Base-by-base conservation (phyloP, 2,797 vertebrate genomes). In the Carduelis carduelis region DNA sequence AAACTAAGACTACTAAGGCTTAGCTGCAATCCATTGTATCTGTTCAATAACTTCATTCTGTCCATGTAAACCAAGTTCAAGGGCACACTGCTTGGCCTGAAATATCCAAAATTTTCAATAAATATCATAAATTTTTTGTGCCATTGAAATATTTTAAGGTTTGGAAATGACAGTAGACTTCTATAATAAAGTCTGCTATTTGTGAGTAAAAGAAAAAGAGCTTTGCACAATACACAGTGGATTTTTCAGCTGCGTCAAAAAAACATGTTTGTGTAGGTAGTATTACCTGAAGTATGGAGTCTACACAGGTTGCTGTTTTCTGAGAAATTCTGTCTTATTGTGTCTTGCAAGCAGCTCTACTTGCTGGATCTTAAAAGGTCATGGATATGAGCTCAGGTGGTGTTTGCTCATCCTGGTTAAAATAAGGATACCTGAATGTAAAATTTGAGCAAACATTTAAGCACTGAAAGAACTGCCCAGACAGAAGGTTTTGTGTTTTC, bases 371-470 rank as follows among this genome's bases (percentile, higher is more conserved):
- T 0, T 0, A 30, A 63, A 78, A 30, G 9, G 13, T 68, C 0
- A 0, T 53, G n/a, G 23, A 6, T n/a, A 15, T 47, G 46, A 71
- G 13, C 21, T 68, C 0, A 0, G 46, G 57, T 6, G 7, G 0
- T 65, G 3, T 81, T 83, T 78, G 12, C 32, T 90, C 8, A 37
- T 80, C 9, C 4, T 65, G 43, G 14, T 72, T 76, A n/a, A 69
- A 80, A 61, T 2, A 66, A 16, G 15, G 9, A 28, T 66, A 18
- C 10, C 19, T 17, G 14, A 70, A 27, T 0, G 0, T 11, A 56
- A 56, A 89, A 37, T 20, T 70, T 30, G 12, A 53, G 9, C 18
- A 27, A 56, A 59, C 86, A 41, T 18, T 63, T n/a, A 12, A 26
- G 9, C 18, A 27, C 28, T 30, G 41, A 66, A 70, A 50, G 24